Evolutionary conservation across 1,140 invertebrate genomes (phyloP).

Genomic region (Trichonephila clavata): DNA sequence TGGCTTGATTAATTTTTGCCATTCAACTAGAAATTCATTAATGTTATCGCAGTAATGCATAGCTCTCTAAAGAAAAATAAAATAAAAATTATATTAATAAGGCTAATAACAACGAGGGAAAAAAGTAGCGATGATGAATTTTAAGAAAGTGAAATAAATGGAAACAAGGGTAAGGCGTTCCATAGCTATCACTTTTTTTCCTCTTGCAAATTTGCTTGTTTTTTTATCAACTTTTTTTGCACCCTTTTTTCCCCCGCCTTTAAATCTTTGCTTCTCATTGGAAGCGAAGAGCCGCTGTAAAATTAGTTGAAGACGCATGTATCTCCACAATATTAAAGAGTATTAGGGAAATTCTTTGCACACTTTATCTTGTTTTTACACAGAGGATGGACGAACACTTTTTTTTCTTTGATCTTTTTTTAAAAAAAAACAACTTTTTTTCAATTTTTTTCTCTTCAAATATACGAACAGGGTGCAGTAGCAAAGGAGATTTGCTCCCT

Average conservation of each 20-base stretch:
- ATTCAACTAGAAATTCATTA: slow-evolving; percentile 47
- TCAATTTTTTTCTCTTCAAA: neutral
- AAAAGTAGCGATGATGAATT: slow-evolving; percentile 1
- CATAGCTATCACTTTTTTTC: slow-evolving; percentile 13
- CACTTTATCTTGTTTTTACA: slow-evolving; percentile 38
- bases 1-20: slow-evolving; percentile 21
- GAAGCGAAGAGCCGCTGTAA: slow-evolving; percentile 16
- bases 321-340: slow-evolving; percentile 39
- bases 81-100: slow-evolving; percentile 20
- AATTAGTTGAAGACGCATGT: slow-evolving; percentile 24
- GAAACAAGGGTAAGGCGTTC: slow-evolving; percentile 44
- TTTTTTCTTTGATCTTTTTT: neutral
- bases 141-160: slow-evolving; percentile 29
- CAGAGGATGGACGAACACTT: slow-evolving; percentile 5
- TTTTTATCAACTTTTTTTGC: neutral
- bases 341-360: slow-evolving; percentile 21
- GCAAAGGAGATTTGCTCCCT: neutral
- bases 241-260: neutral
- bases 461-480: neutral
- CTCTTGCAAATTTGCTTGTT: neutral
- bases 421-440: neutral
- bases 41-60: slow-evolving; percentile 35
- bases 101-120: slow-evolving; percentile 2
- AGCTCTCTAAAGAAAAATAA: neutral
- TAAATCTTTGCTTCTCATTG: neutral